Evolutionary conservation across 2,113 vertebrate species (phyloP).

Genomic region (Lagopus leucura): DNA sequence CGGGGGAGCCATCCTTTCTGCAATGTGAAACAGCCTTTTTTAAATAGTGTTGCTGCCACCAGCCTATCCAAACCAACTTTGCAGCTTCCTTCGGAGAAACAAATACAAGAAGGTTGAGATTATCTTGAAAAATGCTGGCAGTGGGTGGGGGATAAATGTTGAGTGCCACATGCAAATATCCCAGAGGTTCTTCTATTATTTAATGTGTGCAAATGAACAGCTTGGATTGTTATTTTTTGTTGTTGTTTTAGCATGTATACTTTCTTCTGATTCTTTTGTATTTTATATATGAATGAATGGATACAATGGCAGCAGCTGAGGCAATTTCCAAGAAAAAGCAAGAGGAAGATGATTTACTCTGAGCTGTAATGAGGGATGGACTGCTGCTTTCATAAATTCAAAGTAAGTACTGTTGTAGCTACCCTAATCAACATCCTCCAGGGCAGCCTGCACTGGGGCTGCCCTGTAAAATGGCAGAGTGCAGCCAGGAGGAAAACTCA

Average conservation of each 20-base stretch:
- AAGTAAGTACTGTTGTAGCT: neutral
- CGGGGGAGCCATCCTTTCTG: neutral
- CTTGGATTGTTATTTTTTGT: neutral
- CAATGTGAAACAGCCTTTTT: neutral
- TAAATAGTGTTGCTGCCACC: neutral
- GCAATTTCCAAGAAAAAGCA: constrained; percentile 2
- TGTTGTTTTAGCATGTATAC: neutral
- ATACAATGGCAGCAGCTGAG: neutral
- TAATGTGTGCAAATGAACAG: fast-evolving
- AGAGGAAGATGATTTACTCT: constrained; percentile 27
- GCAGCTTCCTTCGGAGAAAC: neutral
- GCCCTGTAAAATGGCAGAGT: neutral
- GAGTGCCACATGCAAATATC: neutral
- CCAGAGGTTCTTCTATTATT: neutral
- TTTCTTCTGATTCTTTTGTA: neutral
- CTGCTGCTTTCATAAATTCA: constrained; percentile 42
- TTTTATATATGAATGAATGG: neutral
- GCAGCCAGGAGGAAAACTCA: neutral
- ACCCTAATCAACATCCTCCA: neutral
- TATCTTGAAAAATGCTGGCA: neutral
- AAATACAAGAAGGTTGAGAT: neutral
- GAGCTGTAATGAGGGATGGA: constrained; percentile 18
- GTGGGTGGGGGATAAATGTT: fast-evolving
- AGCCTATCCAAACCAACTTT: neutral
- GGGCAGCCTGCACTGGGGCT: neutral